Evolutionary conservation across 2,888 invertebrate species (phyloP).

Genomic region (Noctua janthina): DNA sequence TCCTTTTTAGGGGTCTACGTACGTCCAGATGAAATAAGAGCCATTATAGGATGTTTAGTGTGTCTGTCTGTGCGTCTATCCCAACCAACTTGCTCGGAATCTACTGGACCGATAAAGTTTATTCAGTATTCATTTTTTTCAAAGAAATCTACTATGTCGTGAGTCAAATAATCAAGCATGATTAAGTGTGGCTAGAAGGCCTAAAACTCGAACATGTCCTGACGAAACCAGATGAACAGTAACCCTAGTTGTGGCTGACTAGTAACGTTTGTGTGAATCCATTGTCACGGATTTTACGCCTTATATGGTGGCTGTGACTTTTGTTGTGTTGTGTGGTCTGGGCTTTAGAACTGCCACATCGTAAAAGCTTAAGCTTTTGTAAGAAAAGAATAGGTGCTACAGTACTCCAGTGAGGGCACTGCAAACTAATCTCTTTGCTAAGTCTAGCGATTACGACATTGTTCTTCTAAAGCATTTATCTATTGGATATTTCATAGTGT

Average conservation of each 20-base stretch:
- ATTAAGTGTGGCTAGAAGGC: background rate
- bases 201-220: background rate
- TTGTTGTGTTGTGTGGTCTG: slow-evolving; percentile 48
- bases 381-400: background rate
- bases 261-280: slow-evolving; percentile 30
- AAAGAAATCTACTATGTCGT: background rate
- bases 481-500: background rate
- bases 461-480: background rate
- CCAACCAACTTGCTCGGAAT: background rate
- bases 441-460: background rate
- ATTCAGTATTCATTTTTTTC: background rate
- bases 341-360: slow-evolving; percentile 10
- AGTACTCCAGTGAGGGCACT: background rate
- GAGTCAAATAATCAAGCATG: background rate
- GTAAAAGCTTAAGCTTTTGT: slow-evolving; percentile 13
- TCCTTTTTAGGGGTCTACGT: background rate
- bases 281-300: slow-evolving; percentile 50
- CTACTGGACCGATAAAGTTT: background rate
- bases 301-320: slow-evolving; percentile 23
- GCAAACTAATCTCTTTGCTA: background rate
- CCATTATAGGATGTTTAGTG: background rate
- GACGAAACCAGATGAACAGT: background rate
- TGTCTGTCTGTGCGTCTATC: background rate
- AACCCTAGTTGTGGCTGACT: slow-evolving; percentile 6
- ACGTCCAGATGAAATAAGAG: background rate